These are phyloP conservation scores for Rhagium mordax DNA, from an alignment of 2,888 invertebrate species.

Conservation along the genomic window DNA sequence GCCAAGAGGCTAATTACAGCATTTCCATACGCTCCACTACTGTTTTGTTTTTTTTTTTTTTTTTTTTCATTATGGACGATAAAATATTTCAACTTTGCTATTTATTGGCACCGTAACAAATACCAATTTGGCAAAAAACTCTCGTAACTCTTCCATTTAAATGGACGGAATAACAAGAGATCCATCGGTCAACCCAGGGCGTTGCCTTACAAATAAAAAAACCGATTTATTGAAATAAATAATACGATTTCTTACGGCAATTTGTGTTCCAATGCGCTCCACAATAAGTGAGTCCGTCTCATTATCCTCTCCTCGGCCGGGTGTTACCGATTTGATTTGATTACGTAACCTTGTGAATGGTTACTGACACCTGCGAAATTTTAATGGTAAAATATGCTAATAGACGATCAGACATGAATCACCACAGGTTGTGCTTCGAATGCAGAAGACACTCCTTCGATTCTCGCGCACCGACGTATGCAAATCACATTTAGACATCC, in stretches of 20 bases:
- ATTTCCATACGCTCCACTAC: too few relatives aligned
- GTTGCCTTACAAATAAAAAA: conserved; percentile 13
- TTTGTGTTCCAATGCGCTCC: conserved; percentile 10
- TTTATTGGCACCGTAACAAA: neutral
- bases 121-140: neutral
- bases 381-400: conserved; percentile 45
- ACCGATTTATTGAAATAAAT: conserved; percentile 9
- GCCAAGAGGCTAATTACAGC: too few relatives aligned
- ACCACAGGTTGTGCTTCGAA: conserved; percentile 25
- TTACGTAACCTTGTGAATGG: conserved; percentile 44
- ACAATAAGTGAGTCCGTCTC: neutral
- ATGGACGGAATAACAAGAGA: neutral
- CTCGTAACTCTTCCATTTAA: neutral
- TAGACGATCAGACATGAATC: conserved; percentile 39
- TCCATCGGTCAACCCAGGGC: conserved; percentile 21
- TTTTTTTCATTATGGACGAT: too few relatives aligned
- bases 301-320: neutral
- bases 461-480: neutral
- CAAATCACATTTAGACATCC: neutral
- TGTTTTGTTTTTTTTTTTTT: too few relatives aligned
- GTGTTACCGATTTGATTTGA: conserved; percentile 32
- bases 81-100: too few relatives aligned
- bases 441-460: conserved; percentile 19
- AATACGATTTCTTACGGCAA: neutral
- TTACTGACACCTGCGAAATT: conserved; percentile 49